Evolutionary conservation across 2,797 vertebrate species (phyloP).

Genomic region (Urophycis tenuis): DNA sequence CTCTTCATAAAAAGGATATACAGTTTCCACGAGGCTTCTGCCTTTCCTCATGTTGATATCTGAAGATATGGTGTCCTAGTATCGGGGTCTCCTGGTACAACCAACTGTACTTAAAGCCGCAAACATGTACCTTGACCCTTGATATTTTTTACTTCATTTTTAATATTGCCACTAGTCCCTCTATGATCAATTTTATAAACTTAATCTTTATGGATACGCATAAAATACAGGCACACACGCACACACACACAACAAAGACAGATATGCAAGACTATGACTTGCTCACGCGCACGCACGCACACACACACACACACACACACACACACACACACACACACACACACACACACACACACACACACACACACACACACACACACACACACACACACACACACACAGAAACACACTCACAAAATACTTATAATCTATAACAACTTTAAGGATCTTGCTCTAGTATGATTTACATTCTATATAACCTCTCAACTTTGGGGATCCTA

Average conservation of each 20-base stretch:
- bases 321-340: conserved; percentile 29
- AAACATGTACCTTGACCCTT: conserved; percentile 28
- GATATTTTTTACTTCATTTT: conserved; percentile 41
- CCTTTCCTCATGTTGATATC: conserved; percentile 26
- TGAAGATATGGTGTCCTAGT: conserved; percentile 29
- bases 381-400: conserved; percentile 15
- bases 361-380: conserved; percentile 8
- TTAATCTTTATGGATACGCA: conserved; percentile 51
- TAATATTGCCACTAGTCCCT: conserved; percentile 64
- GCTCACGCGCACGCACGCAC: conserved; percentile 10
- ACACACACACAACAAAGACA: conserved; percentile 12
- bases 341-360: conserved; percentile 34
- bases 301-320: conserved; percentile 26
- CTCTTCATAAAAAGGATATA: conserved; percentile 36
- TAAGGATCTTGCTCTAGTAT: conserved; percentile 62
- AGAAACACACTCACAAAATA: conserved; percentile 28
- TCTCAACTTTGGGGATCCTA: conserved; percentile 55
- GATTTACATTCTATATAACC: conserved; percentile 68
- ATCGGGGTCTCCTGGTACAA: conserved; percentile 46
- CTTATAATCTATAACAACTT: conserved; percentile 59
- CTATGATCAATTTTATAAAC: conserved; percentile 61
- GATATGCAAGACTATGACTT: no score
- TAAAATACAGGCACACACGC: conserved; percentile 30
- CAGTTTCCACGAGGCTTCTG: conserved; percentile 25
- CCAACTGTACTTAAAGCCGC: conserved; percentile 33